Percentiles rank a stretch among this genome's conserved stretches.
phyloP scores from a whole-genome alignment of 2,888 invertebrate species.

The Ectropis crepuscularia region DNA sequence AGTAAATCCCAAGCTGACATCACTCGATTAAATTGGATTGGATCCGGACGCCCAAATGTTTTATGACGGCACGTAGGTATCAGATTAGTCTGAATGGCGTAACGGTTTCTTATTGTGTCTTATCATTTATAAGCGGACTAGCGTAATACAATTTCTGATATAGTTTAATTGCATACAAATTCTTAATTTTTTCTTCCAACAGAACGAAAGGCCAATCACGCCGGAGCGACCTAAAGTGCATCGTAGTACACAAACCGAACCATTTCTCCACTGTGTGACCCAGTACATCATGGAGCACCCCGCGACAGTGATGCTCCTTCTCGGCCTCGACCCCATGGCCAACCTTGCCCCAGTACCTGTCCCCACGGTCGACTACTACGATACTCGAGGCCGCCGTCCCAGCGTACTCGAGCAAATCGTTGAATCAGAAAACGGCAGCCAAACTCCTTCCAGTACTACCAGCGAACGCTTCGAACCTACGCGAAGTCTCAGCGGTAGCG shows the following conservation, averaged over 20 bases:
- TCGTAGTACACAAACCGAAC: conserved; percentile 86
- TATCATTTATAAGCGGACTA: too few species aligned
- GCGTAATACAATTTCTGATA: too few species aligned
- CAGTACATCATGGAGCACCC: conserved; percentile 90
- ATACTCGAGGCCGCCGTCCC: conserved; percentile 70
- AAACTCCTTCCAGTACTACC: conserved; percentile 72
- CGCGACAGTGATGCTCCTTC: conserved; percentile 88
- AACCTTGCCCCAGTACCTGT: conserved; percentile 71
- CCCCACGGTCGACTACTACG: conserved; percentile 76
- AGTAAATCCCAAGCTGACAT: neutral
- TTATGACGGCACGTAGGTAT: too few species aligned
- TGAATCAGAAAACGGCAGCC: conserved; percentile 76
- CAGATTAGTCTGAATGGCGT: too few species aligned
- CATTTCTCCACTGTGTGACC: conserved; percentile 85
- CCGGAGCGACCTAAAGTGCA: conserved; percentile 73
- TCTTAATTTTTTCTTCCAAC: conserved; percentile 35
- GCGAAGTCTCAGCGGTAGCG: conserved; percentile 67
- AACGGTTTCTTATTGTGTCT: too few species aligned
- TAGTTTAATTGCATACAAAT: too few species aligned
- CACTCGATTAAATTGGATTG: neutral
- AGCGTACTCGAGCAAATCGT: conserved; percentile 76
- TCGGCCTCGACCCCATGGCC: conserved; percentile 88
- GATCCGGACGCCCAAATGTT: neutral
- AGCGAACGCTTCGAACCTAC: conserved; percentile 69
- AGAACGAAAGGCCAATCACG: conserved; percentile 74